Evolutionary conservation across 2,113 vertebrate genomes (phyloP), one percentile per base, ranked within the genome.

Genomic region (Cichladusa arquata): DNA sequence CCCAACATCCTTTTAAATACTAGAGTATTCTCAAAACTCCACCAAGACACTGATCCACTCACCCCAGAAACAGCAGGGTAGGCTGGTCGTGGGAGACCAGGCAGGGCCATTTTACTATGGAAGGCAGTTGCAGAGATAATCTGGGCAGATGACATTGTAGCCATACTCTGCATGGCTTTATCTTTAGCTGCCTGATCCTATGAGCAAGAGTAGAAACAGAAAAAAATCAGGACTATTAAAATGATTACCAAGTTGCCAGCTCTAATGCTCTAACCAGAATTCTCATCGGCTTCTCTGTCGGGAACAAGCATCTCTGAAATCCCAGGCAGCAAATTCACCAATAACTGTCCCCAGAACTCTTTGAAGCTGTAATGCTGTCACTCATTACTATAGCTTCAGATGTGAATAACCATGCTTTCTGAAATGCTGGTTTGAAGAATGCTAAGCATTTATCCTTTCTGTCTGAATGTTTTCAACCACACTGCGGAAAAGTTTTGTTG

Each of bases 121-220:
- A 99, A 99, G 96, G 99, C 98, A 14, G 98, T 97, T 96, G 99
- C 98, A 14, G 99, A 99, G 97, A 99, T 98, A 97, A 99, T 99
- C 98, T 99, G 99, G 28, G 99, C 98, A 70, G 99, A 99, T 84
- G 99, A 99, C 99, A 99, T 99, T 95, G 98, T 98, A 96, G 99
- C 99, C 99, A 99, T 99, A 96, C 98, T 99, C 97, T 99, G 99
- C 94, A 99, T 98, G 73, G 98, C 99, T 97, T 99, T 99, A 97
- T 99, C 99, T 98, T 99, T 99, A 97, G 99, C 99, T 94, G 98
- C 98, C 98, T 99, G 99, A 96, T 99, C 99, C 99, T 99, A 80
- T 24, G 56, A 86, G 76, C 73, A 97, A 94, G 80, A 81, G 80
- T 3, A 95, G 65, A 96, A 71, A 92, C 18, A 92, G 40, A 71